Evolutionary conservation across 2,113 vertebrate species (phyloP).

Genomic region (Toxotes jaculatrix): DNA sequence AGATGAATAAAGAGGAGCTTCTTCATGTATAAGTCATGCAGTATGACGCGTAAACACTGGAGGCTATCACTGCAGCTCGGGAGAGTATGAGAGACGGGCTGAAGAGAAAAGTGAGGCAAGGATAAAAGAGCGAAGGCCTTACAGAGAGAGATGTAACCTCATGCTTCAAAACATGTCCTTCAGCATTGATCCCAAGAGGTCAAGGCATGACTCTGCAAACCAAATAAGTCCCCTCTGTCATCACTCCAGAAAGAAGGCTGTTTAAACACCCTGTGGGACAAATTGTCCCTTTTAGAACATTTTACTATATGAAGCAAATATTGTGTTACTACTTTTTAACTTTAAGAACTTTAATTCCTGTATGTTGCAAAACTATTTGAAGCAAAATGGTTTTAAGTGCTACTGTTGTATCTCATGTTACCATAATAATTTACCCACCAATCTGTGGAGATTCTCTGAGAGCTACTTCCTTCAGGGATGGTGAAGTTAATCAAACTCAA

Average conservation of each 20-base stretch:
- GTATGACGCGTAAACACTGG: slow-evolving; percentile 70
- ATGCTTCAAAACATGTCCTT: slow-evolving; percentile 67
- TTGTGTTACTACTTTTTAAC: not conserved
- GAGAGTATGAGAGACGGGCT: slow-evolving; percentile 49
- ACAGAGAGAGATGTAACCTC: slow-evolving; percentile 61
- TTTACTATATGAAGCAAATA: not conserved
- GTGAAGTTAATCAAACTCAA: slow-evolving; percentile 12
- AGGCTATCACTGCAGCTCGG: slow-evolving; percentile 59
- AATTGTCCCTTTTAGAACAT: not conserved
- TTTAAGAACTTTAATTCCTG: not conserved
- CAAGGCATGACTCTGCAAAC: slow-evolving; percentile 39
- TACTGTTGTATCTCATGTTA: not conserved
- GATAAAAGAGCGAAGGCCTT: slow-evolving; percentile 66
- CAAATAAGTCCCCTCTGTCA: slow-evolving; percentile 36
- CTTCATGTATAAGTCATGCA: slow-evolving; percentile 79
- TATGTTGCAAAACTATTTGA: not conserved
- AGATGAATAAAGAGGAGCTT: slow-evolving; percentile 74
- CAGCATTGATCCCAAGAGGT: slow-evolving; percentile 64
- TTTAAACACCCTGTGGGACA: not conserved
- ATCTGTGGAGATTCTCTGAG: not conserved
- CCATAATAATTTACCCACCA: not conserved
- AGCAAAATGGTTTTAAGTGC: not conserved
- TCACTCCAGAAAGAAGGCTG: not conserved
- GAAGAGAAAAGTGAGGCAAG: slow-evolving; percentile 51
- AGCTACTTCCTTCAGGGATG: not conserved